Evolutionary conservation across 2,888 invertebrate genomes (phyloP).

Genomic region (Acanthacorydalis orientalis): DNA sequence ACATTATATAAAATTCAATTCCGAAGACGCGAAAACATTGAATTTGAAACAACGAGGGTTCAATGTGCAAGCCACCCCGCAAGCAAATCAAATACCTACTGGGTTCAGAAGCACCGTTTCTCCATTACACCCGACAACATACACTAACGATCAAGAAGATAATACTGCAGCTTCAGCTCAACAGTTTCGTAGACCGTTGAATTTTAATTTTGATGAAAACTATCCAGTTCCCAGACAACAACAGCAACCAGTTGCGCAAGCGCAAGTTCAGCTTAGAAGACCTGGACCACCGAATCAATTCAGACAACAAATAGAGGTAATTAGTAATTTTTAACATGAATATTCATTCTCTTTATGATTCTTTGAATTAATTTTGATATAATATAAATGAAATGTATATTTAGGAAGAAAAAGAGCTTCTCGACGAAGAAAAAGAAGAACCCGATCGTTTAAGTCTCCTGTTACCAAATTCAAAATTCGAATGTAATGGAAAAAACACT

Average conservation of each 20-base stretch:
- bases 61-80: not conserved
- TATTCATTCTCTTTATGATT: not conserved
- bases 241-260: not conserved
- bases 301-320: conserved; percentile 10
- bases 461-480: conserved; percentile 70
- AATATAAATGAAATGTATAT: not conserved
- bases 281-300: conserved; percentile 8
- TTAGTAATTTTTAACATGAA: not conserved
- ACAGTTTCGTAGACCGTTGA: conserved; percentile 12
- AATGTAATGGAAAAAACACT: conserved; percentile 61
- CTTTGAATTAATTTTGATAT: too few relatives aligned
- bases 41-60: not conserved
- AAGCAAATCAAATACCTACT: not conserved
- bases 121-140: not conserved
- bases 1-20: not conserved
- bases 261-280: conserved; percentile 11
- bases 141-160: not conserved
- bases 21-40: not conserved
- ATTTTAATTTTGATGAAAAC: conserved; percentile 10
- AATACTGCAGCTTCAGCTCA: conserved; percentile 10
- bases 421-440: conserved; percentile 63
- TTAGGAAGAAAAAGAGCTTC: conserved; percentile 34
- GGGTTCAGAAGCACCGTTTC: not conserved
- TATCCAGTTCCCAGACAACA: conserved; percentile 15
- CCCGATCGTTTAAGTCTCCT: conserved; percentile 68